phyloP scores from a whole-genome alignment of 2,113 vertebrate species.

The Cyphomyrus discorhynchus region DNA sequence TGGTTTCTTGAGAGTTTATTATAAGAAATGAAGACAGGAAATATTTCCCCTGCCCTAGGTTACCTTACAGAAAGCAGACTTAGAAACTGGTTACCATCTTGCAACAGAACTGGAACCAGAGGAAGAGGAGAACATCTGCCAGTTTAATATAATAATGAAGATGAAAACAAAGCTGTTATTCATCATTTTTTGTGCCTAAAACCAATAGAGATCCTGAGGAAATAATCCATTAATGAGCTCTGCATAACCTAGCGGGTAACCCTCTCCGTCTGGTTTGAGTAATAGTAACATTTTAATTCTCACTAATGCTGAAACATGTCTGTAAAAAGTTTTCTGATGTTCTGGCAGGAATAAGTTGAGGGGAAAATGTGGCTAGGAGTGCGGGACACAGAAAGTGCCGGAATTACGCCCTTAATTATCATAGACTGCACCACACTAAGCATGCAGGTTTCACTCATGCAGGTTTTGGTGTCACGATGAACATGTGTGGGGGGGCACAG shows the following conservation, averaged over 20 bases:
- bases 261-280: slow-evolving; percentile 27
- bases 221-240: slow-evolving; percentile 39
- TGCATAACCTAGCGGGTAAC: slow-evolving; percentile 21
- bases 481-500: not conserved
- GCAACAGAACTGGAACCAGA: slow-evolving; percentile 24
- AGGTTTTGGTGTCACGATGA: not conserved
- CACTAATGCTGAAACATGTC: slow-evolving; percentile 21
- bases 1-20: slow-evolving; percentile 49
- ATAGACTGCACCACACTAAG: not conserved
- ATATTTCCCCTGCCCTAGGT: slow-evolving; percentile 51
- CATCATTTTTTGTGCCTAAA: slow-evolving; percentile 6
- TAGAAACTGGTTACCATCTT: slow-evolving; percentile 25
- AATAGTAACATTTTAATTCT: slow-evolving; percentile 6
- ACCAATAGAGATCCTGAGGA: slow-evolving; percentile 30
- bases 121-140: slow-evolving; percentile 32
- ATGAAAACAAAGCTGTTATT: slow-evolving; percentile 24
- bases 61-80: slow-evolving; percentile 36
- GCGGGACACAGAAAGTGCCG: not conserved
- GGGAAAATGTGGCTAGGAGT: not conserved
- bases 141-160: slow-evolving; percentile 33
- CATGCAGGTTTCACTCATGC: not conserved
- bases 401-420: not conserved
- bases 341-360: not conserved
- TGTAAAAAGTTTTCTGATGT: not conserved
- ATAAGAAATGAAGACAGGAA: slow-evolving; percentile 56